phyloP scores from a whole-genome alignment of 2,113 vertebrate species.

The Gila orcuttii region DNA sequence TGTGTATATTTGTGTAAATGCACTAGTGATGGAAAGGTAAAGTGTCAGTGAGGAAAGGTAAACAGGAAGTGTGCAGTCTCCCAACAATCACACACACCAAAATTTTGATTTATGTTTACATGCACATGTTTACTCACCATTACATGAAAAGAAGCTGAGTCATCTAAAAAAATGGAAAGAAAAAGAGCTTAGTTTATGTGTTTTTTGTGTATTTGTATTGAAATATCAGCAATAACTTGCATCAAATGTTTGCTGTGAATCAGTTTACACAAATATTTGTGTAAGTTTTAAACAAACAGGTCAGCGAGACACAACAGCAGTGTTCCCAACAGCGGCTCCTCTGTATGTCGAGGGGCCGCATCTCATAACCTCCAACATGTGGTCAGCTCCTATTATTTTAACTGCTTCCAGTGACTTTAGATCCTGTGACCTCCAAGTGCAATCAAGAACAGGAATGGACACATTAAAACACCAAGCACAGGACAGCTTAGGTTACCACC shows the following conservation, averaged over 20 bases:
- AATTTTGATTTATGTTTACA: constrained; percentile 27
- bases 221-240: constrained; percentile 37
- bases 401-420: constrained; percentile 90
- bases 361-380: constrained; percentile 79
- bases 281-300: constrained; percentile 3
- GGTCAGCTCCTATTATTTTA: constrained; percentile 83
- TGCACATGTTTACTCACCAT: constrained; percentile 28
- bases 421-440: constrained; percentile 83
- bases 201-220: constrained; percentile 5
- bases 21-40: constrained; percentile 58
- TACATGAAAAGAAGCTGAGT: constrained; percentile 26
- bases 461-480: constrained; percentile 80
- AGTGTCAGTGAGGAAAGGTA: constrained; percentile 47
- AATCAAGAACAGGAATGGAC: constrained; percentile 80
- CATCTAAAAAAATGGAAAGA: constrained; percentile 8
- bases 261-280: constrained; percentile 31
- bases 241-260: constrained; percentile 34
- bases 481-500: constrained; percentile 80
- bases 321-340: background rate
- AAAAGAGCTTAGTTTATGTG: background rate
- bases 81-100: constrained; percentile 18
- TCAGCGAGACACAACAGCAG: constrained; percentile 22
- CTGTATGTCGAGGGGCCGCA: constrained; percentile 63
- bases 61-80: constrained; percentile 56
- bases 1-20: constrained; percentile 24